Base-by-base conservation (phyloP, 2,888 invertebrate genomes). In the Escarpia spicata region DNA sequence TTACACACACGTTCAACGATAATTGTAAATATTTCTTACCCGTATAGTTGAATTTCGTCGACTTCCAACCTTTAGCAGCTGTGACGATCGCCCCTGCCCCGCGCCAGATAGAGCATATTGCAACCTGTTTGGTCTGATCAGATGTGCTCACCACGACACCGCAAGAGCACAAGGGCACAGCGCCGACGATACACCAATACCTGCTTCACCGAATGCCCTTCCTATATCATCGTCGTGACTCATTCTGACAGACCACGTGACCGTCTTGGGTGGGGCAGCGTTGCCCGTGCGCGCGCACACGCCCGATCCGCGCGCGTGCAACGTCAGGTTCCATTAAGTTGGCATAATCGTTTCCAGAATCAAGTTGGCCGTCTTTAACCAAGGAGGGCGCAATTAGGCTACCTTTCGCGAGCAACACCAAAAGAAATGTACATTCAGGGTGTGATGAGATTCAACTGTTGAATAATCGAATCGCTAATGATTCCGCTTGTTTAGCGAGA, bases 251-350 rank as follows among this genome's bases (percentile, higher is more conserved):
- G 75, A 75, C 75, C 75, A 75, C 75, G 75, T 75, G 75, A 75
- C 75, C 26, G 75, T n/a, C n/a, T 75, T 75, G 75, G 75, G 75
- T 75, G 75, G 75, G 75, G 75, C 75, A 75, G 75, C 75, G n/a
- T 75, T n/a, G 75, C 75, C 75, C 75, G 75, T 75, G 75, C 75
- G 75, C 75, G 75, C 75, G 75, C 75, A 75, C 75, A 75, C 26
- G 75, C n/a, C 75, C 75, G 75, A 6, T 26, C 75, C 75, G n/a
- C n/a, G 19, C 75, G 6, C n/a, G 19, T 26, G 6, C 75, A n/a
- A 26, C 26, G 75, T 26, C 3, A 6, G 26, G 75, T 75, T 26
- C 75, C 75, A 75, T 75, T 75, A 75, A 75, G 19, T 75, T 75
- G 75, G 75, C 75, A 26, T 26, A 19, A n/a, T 75, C 75, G 75